Conservation (phyloP, 1,140 invertebrate species). For the Rhopalosiphum padi region DNA sequence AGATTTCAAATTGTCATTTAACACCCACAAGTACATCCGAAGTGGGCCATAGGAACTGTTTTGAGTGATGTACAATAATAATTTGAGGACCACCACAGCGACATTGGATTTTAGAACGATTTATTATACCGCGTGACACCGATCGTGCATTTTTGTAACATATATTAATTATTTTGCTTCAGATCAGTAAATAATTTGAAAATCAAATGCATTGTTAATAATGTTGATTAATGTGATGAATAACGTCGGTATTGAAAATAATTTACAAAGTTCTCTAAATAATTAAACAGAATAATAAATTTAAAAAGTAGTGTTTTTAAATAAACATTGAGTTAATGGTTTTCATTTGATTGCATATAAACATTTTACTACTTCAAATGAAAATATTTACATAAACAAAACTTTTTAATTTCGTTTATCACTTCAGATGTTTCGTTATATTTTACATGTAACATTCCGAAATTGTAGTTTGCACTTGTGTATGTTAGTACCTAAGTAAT, state of each 20-base stretch:
- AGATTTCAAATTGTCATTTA: not conserved
- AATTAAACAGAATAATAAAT: not conserved
- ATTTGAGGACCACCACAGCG: not conserved
- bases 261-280: not conserved
- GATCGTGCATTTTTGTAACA: not conserved
- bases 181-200: not conserved
- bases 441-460: not conserved
- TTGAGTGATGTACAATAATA: slow-evolving; percentile 2
- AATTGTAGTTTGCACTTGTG: not conserved
- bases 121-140: not conserved
- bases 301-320: not conserved
- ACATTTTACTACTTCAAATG: not conserved
- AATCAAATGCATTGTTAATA: not conserved
- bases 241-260: not conserved
- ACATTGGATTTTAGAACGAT: not conserved
- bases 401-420: not conserved
- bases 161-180: not conserved
- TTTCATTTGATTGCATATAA: not conserved
- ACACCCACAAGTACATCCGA: not conserved
- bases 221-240: not conserved
- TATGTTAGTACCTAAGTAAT: not conserved
- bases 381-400: slow-evolving; percentile 14
- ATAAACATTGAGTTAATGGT: not conserved
- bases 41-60: not conserved
- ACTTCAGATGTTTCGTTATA: not conserved